A percentile compares a stretch with the other conserved stretches of the same genome.
These are phyloP conservation scores for Planiliza haematocheilus DNA, from an alignment of 2,113 vertebrate genomes.

Conservation along the genomic window DNA sequence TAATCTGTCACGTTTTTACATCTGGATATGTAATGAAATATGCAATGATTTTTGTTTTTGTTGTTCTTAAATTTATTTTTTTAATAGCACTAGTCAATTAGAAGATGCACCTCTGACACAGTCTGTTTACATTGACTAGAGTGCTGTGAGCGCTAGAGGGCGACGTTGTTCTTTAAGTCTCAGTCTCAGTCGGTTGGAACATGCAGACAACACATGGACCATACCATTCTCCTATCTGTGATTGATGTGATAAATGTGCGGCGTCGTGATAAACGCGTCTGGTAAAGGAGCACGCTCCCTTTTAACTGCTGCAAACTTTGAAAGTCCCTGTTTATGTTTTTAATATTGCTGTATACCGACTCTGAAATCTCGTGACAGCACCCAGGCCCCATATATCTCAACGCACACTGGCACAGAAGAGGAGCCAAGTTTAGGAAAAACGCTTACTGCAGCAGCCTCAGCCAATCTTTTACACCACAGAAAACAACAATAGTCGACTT, in stretches of 20 bases:
- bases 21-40: background rate
- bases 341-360: background rate
- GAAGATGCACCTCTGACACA: background rate
- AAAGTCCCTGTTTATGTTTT: background rate
- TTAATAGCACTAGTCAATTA: background rate
- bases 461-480: background rate
- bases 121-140: background rate
- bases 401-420: constrained; percentile 18
- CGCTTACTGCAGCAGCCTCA: background rate
- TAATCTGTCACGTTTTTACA: background rate
- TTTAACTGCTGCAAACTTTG: background rate
- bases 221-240: background rate
- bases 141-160: constrained; percentile 71
- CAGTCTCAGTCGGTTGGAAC: constrained; percentile 19
- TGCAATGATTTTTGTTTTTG: background rate
- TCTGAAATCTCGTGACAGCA: background rate
- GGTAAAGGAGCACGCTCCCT: background rate
- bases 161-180: constrained; percentile 69
- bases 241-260: background rate
- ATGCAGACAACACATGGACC: constrained; percentile 8
- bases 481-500: background rate
- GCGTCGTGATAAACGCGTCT: background rate
- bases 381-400: background rate
- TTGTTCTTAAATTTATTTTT: background rate
- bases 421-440: background rate